Base-by-base conservation (phyloP, 2,888 invertebrate species). In the Caenorhabditis angaria region DNA sequence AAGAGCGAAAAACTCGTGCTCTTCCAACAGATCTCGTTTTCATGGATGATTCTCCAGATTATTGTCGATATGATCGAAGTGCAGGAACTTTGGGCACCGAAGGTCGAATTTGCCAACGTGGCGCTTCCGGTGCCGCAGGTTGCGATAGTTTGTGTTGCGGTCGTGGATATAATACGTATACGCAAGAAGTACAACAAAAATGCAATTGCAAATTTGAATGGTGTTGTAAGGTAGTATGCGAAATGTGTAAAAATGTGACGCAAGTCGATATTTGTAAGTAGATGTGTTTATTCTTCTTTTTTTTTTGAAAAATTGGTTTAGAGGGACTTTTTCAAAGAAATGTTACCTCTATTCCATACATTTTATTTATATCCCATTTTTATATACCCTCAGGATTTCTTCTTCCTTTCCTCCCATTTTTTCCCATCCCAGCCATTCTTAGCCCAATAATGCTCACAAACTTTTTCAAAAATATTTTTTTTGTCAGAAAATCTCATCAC, bases 1-100 rank as follows among this genome's bases (percentile, higher is more conserved):
- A 67, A 69, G 80, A 74, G 70, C 65, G 75, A 56, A 76, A 70
- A 56, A 62, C 65, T 10, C 57, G 82, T 53, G 78, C 78, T 22
- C 57, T 76, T n/a, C 78, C 78, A 18, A 80, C 81, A 18, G 80
- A 82, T 89, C 90, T 97, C 81, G 94, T 97, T 50, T 97, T 94
- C 89, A 90, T 97, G 82, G 94, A 95, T 84, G 93, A 94, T 80
- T 95, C 95, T 18, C 97, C 97, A 0, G 95, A 96, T 89, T 97
- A 95, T 90, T 97, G 97, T 89, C 91, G 84, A 54, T 77, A 82
- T 35, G 89, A 89, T 80, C 70, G 84, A 14, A 81, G 70, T 25
- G 41, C 73, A 4, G 87, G 88, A 20, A 86, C 85, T 10, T 35
- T 82, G 22, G 87, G 87, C 22, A 87, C 87, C 0, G 78, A 78